phyloP scores from a whole-genome alignment of 2,113 vertebrate genomes.

The Brachypteracias leptosomus region DNA sequence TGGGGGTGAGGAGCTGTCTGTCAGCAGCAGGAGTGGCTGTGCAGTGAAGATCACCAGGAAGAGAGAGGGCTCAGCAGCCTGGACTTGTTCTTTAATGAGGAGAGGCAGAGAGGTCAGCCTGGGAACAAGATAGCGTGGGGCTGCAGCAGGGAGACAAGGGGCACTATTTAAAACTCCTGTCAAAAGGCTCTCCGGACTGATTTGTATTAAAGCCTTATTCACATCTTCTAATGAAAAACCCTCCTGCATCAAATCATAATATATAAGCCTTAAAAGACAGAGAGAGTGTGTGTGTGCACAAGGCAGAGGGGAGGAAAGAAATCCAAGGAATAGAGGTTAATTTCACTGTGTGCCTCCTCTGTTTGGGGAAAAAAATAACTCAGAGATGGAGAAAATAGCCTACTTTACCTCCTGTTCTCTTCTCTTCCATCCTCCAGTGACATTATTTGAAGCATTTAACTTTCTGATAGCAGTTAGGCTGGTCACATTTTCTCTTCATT shows the following conservation, averaged over 20 bases:
- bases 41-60: neutral
- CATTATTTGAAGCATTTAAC: constrained; percentile 64
- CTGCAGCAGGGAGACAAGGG: constrained; percentile 25
- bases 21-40: constrained; percentile 26
- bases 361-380: constrained; percentile 43
- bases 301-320: neutral
- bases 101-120: constrained; percentile 19
- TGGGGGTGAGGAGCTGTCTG: constrained; percentile 39
- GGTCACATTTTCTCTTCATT: constrained; percentile 46
- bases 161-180: constrained; percentile 42
- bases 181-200: constrained; percentile 1
- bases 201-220: constrained; percentile 38
- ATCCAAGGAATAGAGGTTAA: constrained; percentile 46
- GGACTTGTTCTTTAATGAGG: constrained; percentile 35
- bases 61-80: neutral
- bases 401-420: constrained; percentile 6
- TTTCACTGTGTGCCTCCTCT: constrained; percentile 36
- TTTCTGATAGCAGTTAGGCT: constrained; percentile 31
- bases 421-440: constrained; percentile 10
- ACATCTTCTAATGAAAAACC: constrained; percentile 42
- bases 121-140: neutral
- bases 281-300: neutral
- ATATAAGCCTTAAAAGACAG: constrained; percentile 15
- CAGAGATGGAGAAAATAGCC: constrained; percentile 2
- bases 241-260: constrained; percentile 28